Evolutionary conservation across 2,888 invertebrate species (phyloP).

Genomic region (Poecilus cupreus): DNA sequence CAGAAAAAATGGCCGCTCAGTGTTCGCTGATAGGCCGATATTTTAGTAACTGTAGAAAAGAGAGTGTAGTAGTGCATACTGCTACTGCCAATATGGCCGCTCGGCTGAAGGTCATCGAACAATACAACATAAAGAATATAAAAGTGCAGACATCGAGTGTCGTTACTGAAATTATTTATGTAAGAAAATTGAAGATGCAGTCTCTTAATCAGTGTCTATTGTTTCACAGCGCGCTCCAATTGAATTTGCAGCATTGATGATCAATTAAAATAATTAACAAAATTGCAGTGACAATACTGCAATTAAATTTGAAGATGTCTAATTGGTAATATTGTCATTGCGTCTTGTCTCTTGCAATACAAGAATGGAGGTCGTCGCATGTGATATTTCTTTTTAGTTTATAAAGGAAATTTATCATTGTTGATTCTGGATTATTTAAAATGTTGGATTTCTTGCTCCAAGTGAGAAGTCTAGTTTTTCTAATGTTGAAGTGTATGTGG

Average conservation of each 20-base stretch:
- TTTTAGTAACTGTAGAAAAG: too few species aligned
- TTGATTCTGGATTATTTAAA: background rate
- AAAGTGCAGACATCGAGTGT: too few species aligned
- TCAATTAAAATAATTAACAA: conserved; percentile 41
- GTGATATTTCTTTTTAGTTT: background rate
- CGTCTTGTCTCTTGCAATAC: background rate
- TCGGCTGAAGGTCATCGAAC: too few species aligned
- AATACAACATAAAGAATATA: too few species aligned
- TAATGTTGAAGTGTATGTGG: conserved; percentile 35
- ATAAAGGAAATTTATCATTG: conserved; percentile 60
- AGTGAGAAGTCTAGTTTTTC: background rate
- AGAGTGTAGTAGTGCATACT: too few species aligned
- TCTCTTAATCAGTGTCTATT: conserved; percentile 40
- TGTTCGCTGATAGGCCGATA: too few species aligned
- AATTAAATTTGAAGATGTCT: too few species aligned
- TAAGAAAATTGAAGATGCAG: too few species aligned
- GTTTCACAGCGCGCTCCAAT: background rate
- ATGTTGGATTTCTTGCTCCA: background rate
- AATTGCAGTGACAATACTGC: conserved; percentile 1
- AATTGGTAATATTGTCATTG: background rate
- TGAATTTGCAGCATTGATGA: background rate
- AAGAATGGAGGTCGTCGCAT: background rate
- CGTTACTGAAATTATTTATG: too few species aligned
- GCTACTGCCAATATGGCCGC: too few species aligned
- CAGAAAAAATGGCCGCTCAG: too few species aligned